These are phyloP conservation scores for Synanthedon myopaeformis DNA, from an alignment of 2,888 invertebrate genomes.

Conservation along the genomic window DNA sequence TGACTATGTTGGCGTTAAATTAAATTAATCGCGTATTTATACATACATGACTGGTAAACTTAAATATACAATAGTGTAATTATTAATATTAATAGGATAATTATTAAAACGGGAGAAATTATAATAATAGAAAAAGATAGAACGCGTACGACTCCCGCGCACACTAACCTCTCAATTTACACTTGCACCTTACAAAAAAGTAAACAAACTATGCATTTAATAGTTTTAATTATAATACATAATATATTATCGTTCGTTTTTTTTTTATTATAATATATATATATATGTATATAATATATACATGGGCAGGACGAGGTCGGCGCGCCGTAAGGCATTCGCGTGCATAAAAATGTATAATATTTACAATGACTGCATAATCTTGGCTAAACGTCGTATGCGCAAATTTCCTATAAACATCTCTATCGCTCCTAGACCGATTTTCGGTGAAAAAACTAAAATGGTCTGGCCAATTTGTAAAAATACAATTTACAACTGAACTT, in stretches of 20 bases:
- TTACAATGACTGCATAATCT: constrained; percentile 37
- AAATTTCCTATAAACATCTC: no score
- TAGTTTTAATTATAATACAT: constrained; percentile 43
- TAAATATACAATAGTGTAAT: constrained; percentile 51
- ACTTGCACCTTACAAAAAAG: constrained; percentile 56
- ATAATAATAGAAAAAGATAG: constrained; percentile 49
- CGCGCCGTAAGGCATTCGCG: constrained; percentile 51
- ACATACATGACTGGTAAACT: constrained; percentile 69
- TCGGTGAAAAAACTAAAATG: no score
- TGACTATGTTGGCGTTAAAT: constrained; percentile 68
- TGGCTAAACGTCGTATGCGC: no score
- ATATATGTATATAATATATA: constrained; percentile 28
- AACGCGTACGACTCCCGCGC: constrained; percentile 37
- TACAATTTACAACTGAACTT: no score
- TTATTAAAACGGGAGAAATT: no score
- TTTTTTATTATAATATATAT: no score
- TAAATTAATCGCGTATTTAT: constrained; percentile 62
- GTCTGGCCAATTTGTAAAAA: no score
- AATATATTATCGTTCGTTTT: constrained; percentile 52
- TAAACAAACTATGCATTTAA: constrained; percentile 60
- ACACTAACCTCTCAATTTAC: constrained; percentile 38
- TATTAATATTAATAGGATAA: constrained; percentile 36
- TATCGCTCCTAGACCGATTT: no score
- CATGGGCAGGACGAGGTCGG: constrained; percentile 42
- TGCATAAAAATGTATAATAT: constrained; percentile 47